Conservation (phyloP, 2,888 invertebrate species). For the Altica lythri region DNA sequence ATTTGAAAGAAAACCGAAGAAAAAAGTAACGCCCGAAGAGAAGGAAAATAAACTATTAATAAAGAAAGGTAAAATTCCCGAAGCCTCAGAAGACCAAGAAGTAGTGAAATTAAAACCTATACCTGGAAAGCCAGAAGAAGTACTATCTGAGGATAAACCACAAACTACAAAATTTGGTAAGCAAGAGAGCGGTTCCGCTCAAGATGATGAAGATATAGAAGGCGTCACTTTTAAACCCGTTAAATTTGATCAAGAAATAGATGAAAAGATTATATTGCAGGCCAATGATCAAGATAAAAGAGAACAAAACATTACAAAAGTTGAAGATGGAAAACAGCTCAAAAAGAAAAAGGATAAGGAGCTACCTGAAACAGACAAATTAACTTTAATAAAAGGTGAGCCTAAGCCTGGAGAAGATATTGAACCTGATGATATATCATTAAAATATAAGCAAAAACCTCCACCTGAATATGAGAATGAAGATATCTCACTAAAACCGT, state of each 20-base stretch:
- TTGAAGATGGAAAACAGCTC: neutral
- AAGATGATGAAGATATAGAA: slow-evolving; percentile 48
- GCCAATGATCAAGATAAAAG: slow-evolving; percentile 33
- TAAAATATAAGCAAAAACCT: slow-evolving; percentile 51
- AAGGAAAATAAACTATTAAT: slow-evolving; percentile 48
- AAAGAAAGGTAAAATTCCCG: slow-evolving; percentile 53
- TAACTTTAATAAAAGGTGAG: slow-evolving; percentile 42
- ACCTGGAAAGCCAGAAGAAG: slow-evolving; percentile 40
- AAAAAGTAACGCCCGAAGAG: slow-evolving; percentile 39
- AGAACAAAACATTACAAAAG: neutral
- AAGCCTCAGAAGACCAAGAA: slow-evolving; percentile 48
- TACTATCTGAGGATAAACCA: no score
- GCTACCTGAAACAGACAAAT: slow-evolving; percentile 40
- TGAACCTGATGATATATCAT: slow-evolving; percentile 52
- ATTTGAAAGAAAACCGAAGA: slow-evolving; percentile 40
- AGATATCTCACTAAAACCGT: slow-evolving; percentile 53
- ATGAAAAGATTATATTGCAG: slow-evolving; percentile 50
- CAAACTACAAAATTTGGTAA: no score
- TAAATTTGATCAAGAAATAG: slow-evolving; percentile 41
- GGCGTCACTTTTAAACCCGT: slow-evolving; percentile 55
- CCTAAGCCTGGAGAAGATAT: slow-evolving; percentile 49
- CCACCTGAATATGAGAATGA: slow-evolving; percentile 48
- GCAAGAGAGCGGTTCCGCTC: no score
- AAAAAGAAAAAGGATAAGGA: slow-evolving; percentile 47
- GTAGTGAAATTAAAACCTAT: slow-evolving; percentile 52